phyloP scores from a whole-genome alignment of 2,888 invertebrate species.

The Catocala fraxini region DNA sequence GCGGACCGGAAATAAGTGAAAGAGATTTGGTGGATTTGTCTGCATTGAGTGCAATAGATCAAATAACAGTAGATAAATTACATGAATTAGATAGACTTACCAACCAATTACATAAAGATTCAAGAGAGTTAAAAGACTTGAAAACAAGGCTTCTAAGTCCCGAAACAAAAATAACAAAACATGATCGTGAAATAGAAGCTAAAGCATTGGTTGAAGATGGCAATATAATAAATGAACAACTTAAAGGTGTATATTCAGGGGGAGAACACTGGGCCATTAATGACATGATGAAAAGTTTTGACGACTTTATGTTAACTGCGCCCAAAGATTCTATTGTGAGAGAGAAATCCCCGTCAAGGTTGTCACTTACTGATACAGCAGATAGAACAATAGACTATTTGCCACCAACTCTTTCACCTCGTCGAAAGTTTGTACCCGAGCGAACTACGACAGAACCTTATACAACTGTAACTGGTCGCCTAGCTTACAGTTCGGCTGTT shows the following conservation, averaged over 20 bases:
- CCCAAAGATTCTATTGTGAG: constrained; percentile 81
- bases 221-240: constrained; percentile 90
- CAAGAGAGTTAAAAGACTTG: constrained; percentile 92
- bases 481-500: constrained; percentile 90
- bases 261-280: constrained; percentile 91
- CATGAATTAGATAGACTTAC: constrained; percentile 93
- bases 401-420: constrained; percentile 86
- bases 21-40: constrained; percentile 93
- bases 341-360: constrained; percentile 88
- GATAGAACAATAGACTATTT: constrained; percentile 90
- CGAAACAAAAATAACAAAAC: constrained; percentile 83
- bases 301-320: constrained; percentile 86
- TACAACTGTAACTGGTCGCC: constrained; percentile 89
- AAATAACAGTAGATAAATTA: constrained; percentile 92
- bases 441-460: constrained; percentile 89
- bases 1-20: constrained; percentile 92
- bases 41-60: constrained; percentile 92
- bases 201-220: constrained; percentile 89
- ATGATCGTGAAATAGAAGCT: constrained; percentile 87
- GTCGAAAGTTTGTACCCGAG: constrained; percentile 87
- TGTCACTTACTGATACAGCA: constrained; percentile 89
- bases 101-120: constrained; percentile 92
- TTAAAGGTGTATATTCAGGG: constrained; percentile 90
- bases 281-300: constrained; percentile 89
- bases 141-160: constrained; percentile 91